Conservation (phyloP, 1,140 invertebrate species). For the Pinna nobilis region DNA sequence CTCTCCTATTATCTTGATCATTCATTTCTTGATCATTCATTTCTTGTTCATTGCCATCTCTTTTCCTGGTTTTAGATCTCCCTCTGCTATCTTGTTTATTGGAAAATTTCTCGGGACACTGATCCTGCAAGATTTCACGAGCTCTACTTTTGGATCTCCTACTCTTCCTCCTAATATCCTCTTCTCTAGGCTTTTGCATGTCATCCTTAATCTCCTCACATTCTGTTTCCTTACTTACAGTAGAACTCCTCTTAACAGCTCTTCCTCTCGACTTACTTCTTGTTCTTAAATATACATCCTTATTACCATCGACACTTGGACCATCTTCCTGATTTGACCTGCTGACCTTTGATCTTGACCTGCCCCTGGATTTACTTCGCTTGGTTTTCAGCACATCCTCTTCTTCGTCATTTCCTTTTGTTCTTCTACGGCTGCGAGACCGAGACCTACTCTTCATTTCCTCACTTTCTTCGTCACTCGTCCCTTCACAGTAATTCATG, state of each 20-base stretch:
- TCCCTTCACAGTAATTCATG: neutral
- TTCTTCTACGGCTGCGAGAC: neutral
- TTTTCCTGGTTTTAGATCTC: neutral
- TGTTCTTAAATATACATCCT: too few species aligned
- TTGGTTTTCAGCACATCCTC: conserved; percentile 4
- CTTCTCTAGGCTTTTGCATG: too few species aligned
- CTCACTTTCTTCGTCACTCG: neutral
- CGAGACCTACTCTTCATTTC: neutral
- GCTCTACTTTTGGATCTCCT: too few species aligned
- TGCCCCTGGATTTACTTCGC: conserved; percentile 10
- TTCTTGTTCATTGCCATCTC: neutral
- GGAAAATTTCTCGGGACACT: too few species aligned
- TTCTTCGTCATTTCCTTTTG: neutral
- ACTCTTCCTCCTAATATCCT: too few species aligned
- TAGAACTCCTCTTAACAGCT: too few species aligned
- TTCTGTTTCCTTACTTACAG: too few species aligned
- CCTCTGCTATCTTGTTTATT: conserved; percentile 8
- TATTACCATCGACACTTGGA: too few species aligned
- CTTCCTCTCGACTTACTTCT: too few species aligned
- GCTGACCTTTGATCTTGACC: neutral
- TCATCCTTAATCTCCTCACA: too few species aligned
- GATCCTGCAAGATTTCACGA: too few species aligned
- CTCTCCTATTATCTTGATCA: neutral
- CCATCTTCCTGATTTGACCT: neutral
- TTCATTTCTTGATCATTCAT: neutral